Evolutionary conservation across 1,140 invertebrate genomes (phyloP), one percentile per base, ranked within the genome.

Genomic region (Psix sp.): DNA sequence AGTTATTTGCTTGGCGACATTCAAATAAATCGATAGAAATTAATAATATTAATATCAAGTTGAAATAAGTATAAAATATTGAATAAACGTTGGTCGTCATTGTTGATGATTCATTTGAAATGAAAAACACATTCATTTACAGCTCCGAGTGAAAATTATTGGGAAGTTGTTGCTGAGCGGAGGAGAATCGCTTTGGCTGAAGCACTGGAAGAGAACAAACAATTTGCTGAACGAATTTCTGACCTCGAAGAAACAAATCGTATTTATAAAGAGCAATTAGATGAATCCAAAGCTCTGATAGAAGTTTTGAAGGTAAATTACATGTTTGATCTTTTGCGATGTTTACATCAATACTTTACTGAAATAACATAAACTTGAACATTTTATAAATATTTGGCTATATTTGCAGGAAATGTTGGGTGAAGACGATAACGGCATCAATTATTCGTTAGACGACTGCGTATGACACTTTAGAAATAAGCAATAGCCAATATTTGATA

Each of bases 71-170:
- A n/a, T n/a, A n/a, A n/a, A n/a, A n/a, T n/a, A n/a, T n/a, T n/a
- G n/a, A n/a, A n/a, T n/a, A n/a, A n/a, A n/a, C n/a, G n/a, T n/a
- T n/a, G n/a, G n/a, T n/a, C n/a, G n/a, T n/a, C n/a, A n/a, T n/a
- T n/a, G n/a, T n/a, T n/a, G n/a, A n/a, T n/a, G n/a, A n/a, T n/a
- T n/a, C n/a, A n/a, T n/a, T n/a, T n/a, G n/a, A n/a, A n/a, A n/a
- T n/a, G n/a, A n/a, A n/a, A n/a, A n/a, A n/a, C n/a, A n/a, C n/a
- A n/a, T n/a, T n/a, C n/a, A 24, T 24, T 24, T 40, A 17, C 29
- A 88, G 87, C 77, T 68, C 89, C 91, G 15, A 92, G 91, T 66
- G 89, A 90, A 76, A 89, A 90, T 67, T 93, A 93, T 79, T 93
- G 92, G 91, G 78, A 91, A 86, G 82, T 89, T 26, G 72, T 92